phyloP scores from a whole-genome alignment of 2,888 invertebrate genomes.

The Griposia aprilina region DNA sequence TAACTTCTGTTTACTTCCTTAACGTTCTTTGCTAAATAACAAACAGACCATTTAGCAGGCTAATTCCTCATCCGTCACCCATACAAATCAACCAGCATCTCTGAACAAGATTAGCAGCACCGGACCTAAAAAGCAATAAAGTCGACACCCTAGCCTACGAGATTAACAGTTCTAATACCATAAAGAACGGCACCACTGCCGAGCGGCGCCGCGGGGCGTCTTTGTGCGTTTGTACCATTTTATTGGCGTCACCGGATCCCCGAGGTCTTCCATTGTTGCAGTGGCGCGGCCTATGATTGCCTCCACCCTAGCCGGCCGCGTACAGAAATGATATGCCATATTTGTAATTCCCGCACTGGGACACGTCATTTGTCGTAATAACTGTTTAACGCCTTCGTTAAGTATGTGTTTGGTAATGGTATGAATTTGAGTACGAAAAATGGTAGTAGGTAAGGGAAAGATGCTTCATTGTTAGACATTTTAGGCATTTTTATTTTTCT shows the following conservation, averaged over 20 bases:
- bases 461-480: background rate
- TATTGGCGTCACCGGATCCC: conserved; percentile 84
- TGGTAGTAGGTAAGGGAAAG: background rate
- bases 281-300: conserved; percentile 71
- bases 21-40: background rate
- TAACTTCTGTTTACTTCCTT: background rate
- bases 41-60: background rate
- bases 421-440: background rate
- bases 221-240: conserved; percentile 75
- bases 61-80: background rate
- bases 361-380: conserved; percentile 68
- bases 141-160: conserved; percentile 77
- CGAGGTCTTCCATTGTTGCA: conserved; percentile 75
- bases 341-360: conserved; percentile 76
- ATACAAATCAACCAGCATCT: conserved; percentile 31
- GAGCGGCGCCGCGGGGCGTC: conserved; percentile 76
- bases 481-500: background rate
- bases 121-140: conserved; percentile 80
- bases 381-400: conserved; percentile 55
- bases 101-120: conserved; percentile 62
- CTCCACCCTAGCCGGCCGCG: conserved; percentile 67
- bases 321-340: conserved; percentile 77
- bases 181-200: conserved; percentile 74
- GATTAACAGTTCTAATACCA: conserved; percentile 83
- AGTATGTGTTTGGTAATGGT: conserved; percentile 29